These are phyloP conservation scores for Leptinotarsa lineolata DNA, from an alignment of 1,140 invertebrate genomes.

Conservation along the genomic window DNA sequence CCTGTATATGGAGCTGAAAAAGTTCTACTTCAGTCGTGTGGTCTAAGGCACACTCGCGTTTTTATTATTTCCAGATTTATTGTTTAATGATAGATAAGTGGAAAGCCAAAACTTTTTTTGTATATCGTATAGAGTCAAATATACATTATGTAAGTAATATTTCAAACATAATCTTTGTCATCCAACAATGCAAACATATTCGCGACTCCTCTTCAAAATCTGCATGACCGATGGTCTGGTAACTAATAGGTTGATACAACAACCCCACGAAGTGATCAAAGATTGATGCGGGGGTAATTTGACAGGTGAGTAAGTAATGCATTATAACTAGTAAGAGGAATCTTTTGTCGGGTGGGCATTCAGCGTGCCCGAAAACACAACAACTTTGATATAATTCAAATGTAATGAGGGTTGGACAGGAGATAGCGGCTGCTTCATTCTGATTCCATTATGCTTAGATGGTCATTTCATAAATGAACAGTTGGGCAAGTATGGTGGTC, in stretches of 20 bases:
- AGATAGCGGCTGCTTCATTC: neutral
- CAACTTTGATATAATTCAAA: conserved; percentile 8
- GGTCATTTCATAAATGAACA: neutral
- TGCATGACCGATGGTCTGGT: neutral
- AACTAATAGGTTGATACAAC: neutral
- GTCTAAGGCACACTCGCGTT: no score
- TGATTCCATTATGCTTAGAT: neutral
- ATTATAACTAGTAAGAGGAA: conserved; percentile 5
- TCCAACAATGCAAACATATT: no score
- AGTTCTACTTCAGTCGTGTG: no score
- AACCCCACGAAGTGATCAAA: neutral
- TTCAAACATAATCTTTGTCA: no score
- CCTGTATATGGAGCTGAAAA: no score
- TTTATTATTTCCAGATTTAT: no score
- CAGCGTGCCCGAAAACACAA: conserved; percentile 7
- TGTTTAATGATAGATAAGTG: no score
- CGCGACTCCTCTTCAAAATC: no score
- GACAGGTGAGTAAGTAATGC: conserved; percentile 5
- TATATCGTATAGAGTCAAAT: no score
- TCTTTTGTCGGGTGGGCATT: conserved; percentile 5
- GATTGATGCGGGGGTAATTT: conserved; percentile 1
- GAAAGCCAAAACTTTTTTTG: no score
- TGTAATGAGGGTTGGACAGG: conserved; percentile 5
- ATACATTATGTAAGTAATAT: no score
- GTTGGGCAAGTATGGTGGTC: conserved; percentile 2